Evolutionary conservation across 2,888 invertebrate species (phyloP).

Genomic region (Morinoia aosen): DNA sequence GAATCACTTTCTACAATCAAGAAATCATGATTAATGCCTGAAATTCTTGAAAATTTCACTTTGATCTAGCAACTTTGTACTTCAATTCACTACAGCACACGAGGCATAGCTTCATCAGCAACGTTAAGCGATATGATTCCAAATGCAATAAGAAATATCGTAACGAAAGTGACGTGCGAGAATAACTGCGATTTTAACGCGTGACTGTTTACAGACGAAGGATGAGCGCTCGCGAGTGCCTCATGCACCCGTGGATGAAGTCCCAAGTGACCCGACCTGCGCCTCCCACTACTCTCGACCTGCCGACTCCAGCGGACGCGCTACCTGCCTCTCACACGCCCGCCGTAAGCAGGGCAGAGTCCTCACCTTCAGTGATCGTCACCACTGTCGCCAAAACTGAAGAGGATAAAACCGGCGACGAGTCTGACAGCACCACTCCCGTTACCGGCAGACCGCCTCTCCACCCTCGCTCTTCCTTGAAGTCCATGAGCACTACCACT

Average conservation of each 20-base stretch:
- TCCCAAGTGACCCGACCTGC: conserved; percentile 57
- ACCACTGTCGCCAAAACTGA: conserved; percentile 14
- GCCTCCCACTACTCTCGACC: conserved; percentile 57
- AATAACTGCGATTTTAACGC: not conserved
- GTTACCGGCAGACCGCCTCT: conserved; percentile 64
- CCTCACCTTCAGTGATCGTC: conserved; percentile 29
- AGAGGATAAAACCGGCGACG: not conserved
- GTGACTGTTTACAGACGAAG: conserved; percentile 58
- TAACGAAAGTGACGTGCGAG: not conserved
- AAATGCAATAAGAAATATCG: not conserved
- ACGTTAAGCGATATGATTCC: not conserved
- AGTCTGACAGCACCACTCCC: conserved; percentile 47
- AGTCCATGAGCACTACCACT: conserved; percentile 52
- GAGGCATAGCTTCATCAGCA: not conserved
- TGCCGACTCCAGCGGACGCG: conserved; percentile 1
- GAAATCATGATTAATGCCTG: not conserved
- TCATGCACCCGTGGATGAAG: conserved; percentile 65
- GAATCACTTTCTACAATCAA: not conserved
- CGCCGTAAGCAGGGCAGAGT: not conserved
- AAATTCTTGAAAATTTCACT: not conserved
- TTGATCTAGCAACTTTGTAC: too few species aligned
- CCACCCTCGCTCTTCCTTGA: conserved; percentile 64
- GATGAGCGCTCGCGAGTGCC: conserved; percentile 65
- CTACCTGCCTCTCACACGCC: conserved; percentile 48
- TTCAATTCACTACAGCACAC: not conserved